Evolutionary conservation across 2,888 invertebrate species (phyloP).

Genomic region (Apantesis nais): DNA sequence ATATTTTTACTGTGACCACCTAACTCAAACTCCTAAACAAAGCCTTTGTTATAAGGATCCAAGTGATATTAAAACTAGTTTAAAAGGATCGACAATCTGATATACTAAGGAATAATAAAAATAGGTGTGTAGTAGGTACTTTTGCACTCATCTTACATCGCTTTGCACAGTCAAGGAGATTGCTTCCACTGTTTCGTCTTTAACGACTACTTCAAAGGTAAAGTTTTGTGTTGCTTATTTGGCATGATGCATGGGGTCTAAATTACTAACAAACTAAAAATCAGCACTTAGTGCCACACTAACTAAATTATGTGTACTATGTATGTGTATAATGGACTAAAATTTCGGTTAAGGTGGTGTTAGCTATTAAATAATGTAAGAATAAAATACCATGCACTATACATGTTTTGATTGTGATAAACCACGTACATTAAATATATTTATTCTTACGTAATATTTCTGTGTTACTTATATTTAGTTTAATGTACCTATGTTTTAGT

Average conservation of each 20-base stretch:
- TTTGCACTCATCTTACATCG: slow-evolving; percentile 76
- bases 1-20: not conserved
- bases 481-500: slow-evolving; percentile 9
- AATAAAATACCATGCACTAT: slow-evolving; percentile 77
- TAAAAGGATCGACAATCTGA: slow-evolving; percentile 14
- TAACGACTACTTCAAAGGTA: slow-evolving; percentile 77
- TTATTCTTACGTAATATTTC: slow-evolving; percentile 6
- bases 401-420: slow-evolving; percentile 16
- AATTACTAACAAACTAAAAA: slow-evolving; percentile 55
- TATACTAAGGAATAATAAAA: slow-evolving; percentile 45
- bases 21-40: not conserved
- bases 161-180: slow-evolving; percentile 81
- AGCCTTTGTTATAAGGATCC: not conserved
- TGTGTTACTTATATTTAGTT: slow-evolving; percentile 11
- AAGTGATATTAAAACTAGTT: slow-evolving; percentile 11
- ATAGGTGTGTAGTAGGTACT: slow-evolving; percentile 55
- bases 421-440: not conserved
- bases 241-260: slow-evolving; percentile 70
- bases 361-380: slow-evolving; percentile 33
- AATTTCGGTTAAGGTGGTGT: slow-evolving; percentile 22
- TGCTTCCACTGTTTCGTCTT: slow-evolving; percentile 75
- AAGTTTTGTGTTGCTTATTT: slow-evolving; percentile 82
- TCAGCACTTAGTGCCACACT: slow-evolving; percentile 45
- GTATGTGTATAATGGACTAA: slow-evolving; percentile 40
- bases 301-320: slow-evolving; percentile 38